phyloP scores from a whole-genome alignment of 2,797 vertebrate genomes.

The Sebastes baramenuke region DNA sequence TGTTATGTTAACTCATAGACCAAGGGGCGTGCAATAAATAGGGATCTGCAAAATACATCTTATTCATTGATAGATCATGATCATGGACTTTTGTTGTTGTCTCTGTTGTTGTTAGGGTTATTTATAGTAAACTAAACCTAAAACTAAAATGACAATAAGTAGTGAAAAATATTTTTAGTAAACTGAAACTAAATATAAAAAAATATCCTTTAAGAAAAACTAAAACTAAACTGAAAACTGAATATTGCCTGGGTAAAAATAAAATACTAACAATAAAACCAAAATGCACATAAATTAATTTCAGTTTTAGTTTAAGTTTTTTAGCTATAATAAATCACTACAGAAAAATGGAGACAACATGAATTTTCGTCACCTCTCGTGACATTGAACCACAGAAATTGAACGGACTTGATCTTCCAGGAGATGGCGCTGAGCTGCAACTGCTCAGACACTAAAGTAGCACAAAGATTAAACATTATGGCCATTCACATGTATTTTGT shows the following conservation, averaged over 20 bases:
- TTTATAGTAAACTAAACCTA: fast-evolving
- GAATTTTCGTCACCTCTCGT: no score
- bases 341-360: no score
- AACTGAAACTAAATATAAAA: no score
- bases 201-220: no score
- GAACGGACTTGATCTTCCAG: not conserved
- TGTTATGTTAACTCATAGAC: not conserved
- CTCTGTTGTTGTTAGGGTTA: not conserved
- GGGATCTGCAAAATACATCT: no score
- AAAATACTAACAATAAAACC: no score
- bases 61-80: no score
- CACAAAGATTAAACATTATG: not conserved
- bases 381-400: not conserved
- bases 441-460: no score
- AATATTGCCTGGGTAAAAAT: no score
- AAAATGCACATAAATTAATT: fast-evolving
- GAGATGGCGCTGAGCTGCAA: not conserved
- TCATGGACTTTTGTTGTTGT: not conserved
- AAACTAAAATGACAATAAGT: no score
- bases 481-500: not conserved
- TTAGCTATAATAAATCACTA: not conserved
- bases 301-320: not conserved
- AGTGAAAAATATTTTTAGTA: no score
- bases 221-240: no score
- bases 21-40: not conserved